Evolutionary conservation across 1,140 invertebrate genomes (phyloP).

Genomic region (Helicoverpa armigera): DNA sequence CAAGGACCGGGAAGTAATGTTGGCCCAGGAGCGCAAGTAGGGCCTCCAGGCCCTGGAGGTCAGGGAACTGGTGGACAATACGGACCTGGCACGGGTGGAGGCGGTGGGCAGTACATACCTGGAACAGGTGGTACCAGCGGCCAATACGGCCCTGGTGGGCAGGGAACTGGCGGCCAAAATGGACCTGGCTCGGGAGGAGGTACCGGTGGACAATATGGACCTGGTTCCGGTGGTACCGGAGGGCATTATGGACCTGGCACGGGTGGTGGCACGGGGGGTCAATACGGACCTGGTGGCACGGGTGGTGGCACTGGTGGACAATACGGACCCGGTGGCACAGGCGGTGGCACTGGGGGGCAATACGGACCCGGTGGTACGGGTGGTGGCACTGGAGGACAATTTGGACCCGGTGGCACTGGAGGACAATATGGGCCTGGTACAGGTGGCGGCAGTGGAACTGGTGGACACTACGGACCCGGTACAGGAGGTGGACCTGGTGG

Average conservation of each 20-base stretch:
- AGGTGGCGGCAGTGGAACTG: not conserved
- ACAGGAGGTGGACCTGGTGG: constrained; percentile 8
- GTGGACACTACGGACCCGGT: constrained; percentile 17
- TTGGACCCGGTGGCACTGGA: not conserved
- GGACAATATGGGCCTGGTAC: constrained; percentile 51
- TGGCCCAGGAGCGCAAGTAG: constrained; percentile 26
- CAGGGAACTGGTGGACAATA: constrained; percentile 35
- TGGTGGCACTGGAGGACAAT: not conserved
- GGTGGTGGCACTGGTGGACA: constrained; percentile 1
- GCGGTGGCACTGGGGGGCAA: constrained; percentile 26
- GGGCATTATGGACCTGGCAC: constrained; percentile 52
- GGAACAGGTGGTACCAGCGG: constrained; percentile 19
- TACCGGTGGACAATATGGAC: constrained; percentile 27
- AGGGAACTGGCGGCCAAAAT: constrained; percentile 35
- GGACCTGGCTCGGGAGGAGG: constrained; percentile 19
- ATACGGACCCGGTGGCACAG: constrained; percentile 6
- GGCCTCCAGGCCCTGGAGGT: constrained; percentile 4
- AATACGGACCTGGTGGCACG: constrained; percentile 53
- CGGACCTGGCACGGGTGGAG: constrained; percentile 26
- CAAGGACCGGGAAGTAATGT: not conserved
- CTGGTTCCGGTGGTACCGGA: constrained; percentile 16
- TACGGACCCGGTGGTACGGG: constrained; percentile 47
- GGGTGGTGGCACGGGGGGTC: constrained; percentile 14
- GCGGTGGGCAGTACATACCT: constrained; percentile 28
- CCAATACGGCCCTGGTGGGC: constrained; percentile 21